Conservation (phyloP, 35 echinoderm and acorn worm species). For the Diadema setosum region DNA sequence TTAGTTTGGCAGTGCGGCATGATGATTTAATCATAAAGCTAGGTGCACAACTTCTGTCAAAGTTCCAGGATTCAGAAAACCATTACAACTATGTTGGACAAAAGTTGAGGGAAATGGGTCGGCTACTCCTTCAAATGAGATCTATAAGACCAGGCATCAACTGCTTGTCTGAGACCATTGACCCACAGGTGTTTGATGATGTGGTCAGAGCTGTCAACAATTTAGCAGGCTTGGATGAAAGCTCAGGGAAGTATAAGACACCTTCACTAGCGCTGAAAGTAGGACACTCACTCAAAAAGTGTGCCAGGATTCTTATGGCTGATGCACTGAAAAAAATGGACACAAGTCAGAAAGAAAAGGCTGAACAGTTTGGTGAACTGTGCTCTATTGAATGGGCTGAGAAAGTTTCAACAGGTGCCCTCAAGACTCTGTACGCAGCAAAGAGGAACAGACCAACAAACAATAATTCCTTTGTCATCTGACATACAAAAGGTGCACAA, state of each 20-base stretch:
- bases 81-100: conserved; percentile 34
- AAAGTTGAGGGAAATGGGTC: conserved; percentile 61
- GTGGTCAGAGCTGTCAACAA: conserved; percentile 33
- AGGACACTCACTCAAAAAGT: conserved; percentile 25
- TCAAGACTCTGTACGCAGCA: conserved; percentile 16
- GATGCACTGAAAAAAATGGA: conserved; percentile 27
- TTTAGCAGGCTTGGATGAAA: conserved; percentile 26
- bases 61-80: background rate
- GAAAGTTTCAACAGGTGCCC: conserved; percentile 43
- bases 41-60: conserved; percentile 12
- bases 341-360: background rate
- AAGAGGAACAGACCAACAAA: conserved; percentile 70
- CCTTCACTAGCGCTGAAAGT: conserved; percentile 67
- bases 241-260: conserved; percentile 14
- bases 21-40: conserved; percentile 56
- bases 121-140: conserved; percentile 26
- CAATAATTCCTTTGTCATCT: conserved; percentile 47
- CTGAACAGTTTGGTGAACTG: conserved; percentile 28
- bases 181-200: conserved; percentile 24
- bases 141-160: background rate
- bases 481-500: conserved; percentile 36
- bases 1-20: conserved; percentile 21
- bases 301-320: conserved; percentile 42
- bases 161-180: conserved; percentile 19
- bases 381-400: conserved; percentile 32